Percentiles rank a stretch among this genome's conserved stretches.
These are phyloP conservation scores for Moxostoma hubbsi DNA, from an alignment of 2,797 vertebrate species.

Conservation along the genomic window DNA sequence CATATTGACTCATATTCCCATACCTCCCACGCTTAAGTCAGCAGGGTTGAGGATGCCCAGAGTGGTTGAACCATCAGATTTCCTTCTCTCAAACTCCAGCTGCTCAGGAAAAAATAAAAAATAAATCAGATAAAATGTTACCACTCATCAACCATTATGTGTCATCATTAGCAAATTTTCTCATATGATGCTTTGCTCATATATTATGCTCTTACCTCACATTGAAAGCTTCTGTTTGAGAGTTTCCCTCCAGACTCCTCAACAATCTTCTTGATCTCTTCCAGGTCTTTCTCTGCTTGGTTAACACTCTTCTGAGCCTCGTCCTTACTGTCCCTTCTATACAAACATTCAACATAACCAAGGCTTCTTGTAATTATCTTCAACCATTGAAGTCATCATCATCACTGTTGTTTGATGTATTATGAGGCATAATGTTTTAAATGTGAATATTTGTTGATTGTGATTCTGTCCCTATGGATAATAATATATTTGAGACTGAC, in stretches of 20 bases:
- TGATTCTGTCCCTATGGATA: no score
- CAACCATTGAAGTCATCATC: conserved; percentile 20
- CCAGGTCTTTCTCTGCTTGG: conserved; percentile 85
- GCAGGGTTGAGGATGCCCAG: conserved; percentile 90
- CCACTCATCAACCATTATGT: background rate
- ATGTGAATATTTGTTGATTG: no score
- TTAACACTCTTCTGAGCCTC: conserved; percentile 78
- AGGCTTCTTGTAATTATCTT: background rate
- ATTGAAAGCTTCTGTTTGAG: conserved; percentile 84
- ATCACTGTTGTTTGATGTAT: no score
- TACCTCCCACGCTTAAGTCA: conserved; percentile 86
- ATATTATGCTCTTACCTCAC: conserved; percentile 78
- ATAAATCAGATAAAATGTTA: background rate
- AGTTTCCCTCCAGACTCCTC: conserved; percentile 91
- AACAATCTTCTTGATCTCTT: conserved; percentile 92
- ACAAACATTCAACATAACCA: conserved; percentile 33
- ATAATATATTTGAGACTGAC: no score
- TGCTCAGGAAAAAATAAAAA: conserved; percentile 58
- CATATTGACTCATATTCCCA: conserved; percentile 2
- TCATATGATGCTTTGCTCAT: background rate
- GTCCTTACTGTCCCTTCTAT: conserved; percentile 88
- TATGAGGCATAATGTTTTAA: no score
- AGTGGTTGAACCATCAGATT: conserved; percentile 91
- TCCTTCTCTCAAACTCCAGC: conserved; percentile 91
- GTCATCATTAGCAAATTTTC: background rate